A percentile compares a stretch with the other conserved stretches of the same genome.
phyloP scores from a whole-genome alignment of 2,797 vertebrate species.

The Tokudaia tokunoshimensis region DNA sequence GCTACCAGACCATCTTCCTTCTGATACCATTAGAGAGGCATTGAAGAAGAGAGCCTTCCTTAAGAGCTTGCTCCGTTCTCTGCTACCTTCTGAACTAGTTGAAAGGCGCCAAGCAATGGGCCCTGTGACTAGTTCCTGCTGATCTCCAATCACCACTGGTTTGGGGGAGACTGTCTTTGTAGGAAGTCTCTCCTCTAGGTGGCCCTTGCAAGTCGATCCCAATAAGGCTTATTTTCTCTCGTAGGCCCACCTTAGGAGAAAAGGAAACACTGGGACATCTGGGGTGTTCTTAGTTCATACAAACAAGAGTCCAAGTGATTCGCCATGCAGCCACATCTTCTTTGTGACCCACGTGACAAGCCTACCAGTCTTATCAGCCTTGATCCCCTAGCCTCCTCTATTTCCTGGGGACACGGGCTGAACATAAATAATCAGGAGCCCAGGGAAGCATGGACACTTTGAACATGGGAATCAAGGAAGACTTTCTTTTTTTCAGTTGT shows the following conservation, averaged over 20 bases:
- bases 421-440: not conserved
- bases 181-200: not conserved
- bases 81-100: not conserved
- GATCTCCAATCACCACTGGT: too few species aligned
- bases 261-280: not conserved
- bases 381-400: not conserved
- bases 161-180: not conserved
- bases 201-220: not conserved
- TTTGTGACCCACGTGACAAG: not conserved
- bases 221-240: not conserved
- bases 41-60: not conserved
- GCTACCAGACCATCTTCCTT: not conserved
- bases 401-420: not conserved
- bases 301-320: not conserved
- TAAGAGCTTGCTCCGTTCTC: not conserved
- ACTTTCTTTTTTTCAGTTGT: not conserved
- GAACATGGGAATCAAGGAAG: not conserved
- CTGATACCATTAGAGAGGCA: not conserved
- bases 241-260: not conserved
- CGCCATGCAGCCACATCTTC: not conserved
- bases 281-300: not conserved
- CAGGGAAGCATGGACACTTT: not conserved
- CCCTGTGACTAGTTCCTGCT: not conserved
- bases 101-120: not conserved
- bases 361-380: not conserved